Evolutionary conservation across 1,140 invertebrate genomes (phyloP).

Genomic region (Papilio aristodemus): DNA sequence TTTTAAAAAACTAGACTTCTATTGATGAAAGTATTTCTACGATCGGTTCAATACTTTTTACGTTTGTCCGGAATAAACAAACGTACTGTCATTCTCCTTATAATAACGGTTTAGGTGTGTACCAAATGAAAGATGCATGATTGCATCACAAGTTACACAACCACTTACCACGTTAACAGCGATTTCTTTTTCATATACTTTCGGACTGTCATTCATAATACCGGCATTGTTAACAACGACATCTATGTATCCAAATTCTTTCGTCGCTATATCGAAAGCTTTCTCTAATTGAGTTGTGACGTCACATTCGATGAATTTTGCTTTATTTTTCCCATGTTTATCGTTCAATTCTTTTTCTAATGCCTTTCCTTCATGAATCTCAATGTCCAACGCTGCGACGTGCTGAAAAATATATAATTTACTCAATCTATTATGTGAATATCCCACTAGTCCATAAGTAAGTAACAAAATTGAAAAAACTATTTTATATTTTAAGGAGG

Average conservation of each 20-base stretch:
- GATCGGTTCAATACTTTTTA: too few relatives aligned
- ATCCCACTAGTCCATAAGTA: too few relatives aligned
- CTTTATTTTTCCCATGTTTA: slow-evolving; percentile 50
- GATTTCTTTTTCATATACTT: slow-evolving; percentile 59
- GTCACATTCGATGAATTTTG: slow-evolving; percentile 61
- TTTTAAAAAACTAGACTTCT: too few relatives aligned
- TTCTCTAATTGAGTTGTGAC: slow-evolving; percentile 47
- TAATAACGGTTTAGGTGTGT: too few relatives aligned
- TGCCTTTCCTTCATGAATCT: slow-evolving; percentile 41
- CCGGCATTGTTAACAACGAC: slow-evolving; percentile 86
- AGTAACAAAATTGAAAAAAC: too few relatives aligned
- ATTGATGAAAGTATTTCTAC: too few relatives aligned
- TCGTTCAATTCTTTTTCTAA: slow-evolving; percentile 51
- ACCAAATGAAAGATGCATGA: too few relatives aligned
- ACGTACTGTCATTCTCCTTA: too few relatives aligned
- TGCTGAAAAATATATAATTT: slow-evolving; percentile 49
- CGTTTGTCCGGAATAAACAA: too few relatives aligned
- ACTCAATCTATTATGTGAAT: too few relatives aligned
- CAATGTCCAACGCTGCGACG: slow-evolving; percentile 57
- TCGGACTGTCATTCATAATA: slow-evolving; percentile 61
- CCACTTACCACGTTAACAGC: slow-evolving; percentile 66
- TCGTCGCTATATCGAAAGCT: slow-evolving; percentile 44
- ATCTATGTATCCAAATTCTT: slow-evolving; percentile 82
- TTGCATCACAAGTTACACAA: not conserved
- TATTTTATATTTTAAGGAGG: too few relatives aligned